Base-by-base conservation (phyloP, 2,113 vertebrate genomes). In the Pollachius pollachius region DNA sequence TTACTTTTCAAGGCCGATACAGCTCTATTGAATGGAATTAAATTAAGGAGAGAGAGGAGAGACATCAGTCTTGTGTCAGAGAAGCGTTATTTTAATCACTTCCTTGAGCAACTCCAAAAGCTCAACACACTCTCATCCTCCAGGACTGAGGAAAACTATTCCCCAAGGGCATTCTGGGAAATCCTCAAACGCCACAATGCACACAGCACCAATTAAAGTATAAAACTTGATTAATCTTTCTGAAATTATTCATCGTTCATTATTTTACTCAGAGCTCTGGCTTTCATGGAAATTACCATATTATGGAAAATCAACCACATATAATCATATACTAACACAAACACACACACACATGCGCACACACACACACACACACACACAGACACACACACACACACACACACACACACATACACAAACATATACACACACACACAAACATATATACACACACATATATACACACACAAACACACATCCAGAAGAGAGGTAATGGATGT, bases 181-280 rank as follows among this genome's bases (percentile, higher is more conserved):
- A 80, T 75, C 69, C 72, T 65, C 78, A 81, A 83, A 77, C 80
- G 77, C 77, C 76, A 52, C 18, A 25, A 13, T 52, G 17, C 65
- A n/a, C 15, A 18, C 59, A 34, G 52, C 72, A 67, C 78, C 81
- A 88, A 85, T 87, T 80, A 84, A 83, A 82, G 70, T 13, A 69
- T 60, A 68, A 76, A 82, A 79, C 78, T 76, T 5, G 72, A 86
- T 81, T 73, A 83, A 57, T 62, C 30, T 5, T 34, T 34, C 30
- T 34, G 30, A 34, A 34, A 34, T 34, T 34, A 34, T 34, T 34
- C 30, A 34, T 5, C 30, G 4, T 23, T 23, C 23, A 23, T 23
- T 34, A 34, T 75, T 69, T 27, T 69, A 65, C 65, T 81, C 71
- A 65, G 66, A 69, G 37, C 68, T 73, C 60, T 68, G 4, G 73